Percentiles rank a stretch among this genome's conserved stretches.
Evolutionary conservation across 2,797 vertebrate genomes (phyloP).

Genomic region (Nannoperca obscura): DNA sequence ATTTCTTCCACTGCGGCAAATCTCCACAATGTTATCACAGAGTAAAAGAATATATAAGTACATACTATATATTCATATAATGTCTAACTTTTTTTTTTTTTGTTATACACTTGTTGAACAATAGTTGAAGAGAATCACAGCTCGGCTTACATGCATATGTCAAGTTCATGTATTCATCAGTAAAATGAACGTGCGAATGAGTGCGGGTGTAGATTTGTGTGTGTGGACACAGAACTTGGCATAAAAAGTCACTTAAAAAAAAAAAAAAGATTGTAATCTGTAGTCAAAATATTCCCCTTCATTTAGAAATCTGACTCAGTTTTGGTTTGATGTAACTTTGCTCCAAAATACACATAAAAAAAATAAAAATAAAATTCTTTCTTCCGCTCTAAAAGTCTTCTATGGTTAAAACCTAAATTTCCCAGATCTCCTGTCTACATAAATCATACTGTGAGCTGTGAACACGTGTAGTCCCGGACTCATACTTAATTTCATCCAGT

Average conservation of each 20-base stretch:
- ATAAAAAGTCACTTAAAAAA: conserved; percentile 60
- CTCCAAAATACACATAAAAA: conserved; percentile 55
- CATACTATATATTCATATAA: conserved; percentile 70
- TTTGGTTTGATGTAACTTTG: conserved; percentile 67
- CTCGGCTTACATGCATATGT: conserved; percentile 51
- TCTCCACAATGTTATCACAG: conserved; percentile 59
- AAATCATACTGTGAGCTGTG: conserved; percentile 40
- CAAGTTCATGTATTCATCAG: conserved; percentile 45
- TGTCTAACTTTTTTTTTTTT: conserved; percentile 53
- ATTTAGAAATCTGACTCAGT: conserved; percentile 54
- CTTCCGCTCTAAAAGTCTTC: conserved; percentile 46
- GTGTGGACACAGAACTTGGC: conserved; percentile 52
- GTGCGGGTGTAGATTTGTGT: conserved; percentile 7
- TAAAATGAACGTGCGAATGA: conserved; percentile 17
- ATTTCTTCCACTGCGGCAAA: conserved; percentile 64
- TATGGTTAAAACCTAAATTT: conserved; percentile 54
- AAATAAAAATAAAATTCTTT: conserved; percentile 24
- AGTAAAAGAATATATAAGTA: conserved; percentile 78
- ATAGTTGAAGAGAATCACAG: conserved; percentile 64
- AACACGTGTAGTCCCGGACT: conserved; percentile 44
- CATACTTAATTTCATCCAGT: conserved; percentile 68
- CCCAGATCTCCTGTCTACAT: conserved; percentile 38
- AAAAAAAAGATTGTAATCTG: conserved; percentile 50
- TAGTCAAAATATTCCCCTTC: conserved; percentile 59
- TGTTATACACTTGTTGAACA: conserved; percentile 62